Evolutionary conservation across 2,113 vertebrate genomes (phyloP).

Genomic region (Saccopteryx bilineata): DNA sequence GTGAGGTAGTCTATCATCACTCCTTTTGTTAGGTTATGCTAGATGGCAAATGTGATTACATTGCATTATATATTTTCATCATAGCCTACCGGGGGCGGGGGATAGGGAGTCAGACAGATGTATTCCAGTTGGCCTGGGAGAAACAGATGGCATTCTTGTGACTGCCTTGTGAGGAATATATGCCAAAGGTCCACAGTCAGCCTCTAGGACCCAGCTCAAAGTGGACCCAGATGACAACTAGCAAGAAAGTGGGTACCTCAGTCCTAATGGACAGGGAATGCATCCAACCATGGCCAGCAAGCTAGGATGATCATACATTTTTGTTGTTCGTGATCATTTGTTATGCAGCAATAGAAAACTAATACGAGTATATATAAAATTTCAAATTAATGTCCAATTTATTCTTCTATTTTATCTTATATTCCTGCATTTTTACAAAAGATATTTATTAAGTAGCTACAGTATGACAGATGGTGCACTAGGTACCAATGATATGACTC

Average conservation of each 20-base stretch:
- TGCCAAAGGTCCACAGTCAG: neutral
- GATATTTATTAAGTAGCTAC: neutral
- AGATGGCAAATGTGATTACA: neutral
- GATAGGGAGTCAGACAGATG: neutral
- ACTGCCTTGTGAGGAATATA: accelerated
- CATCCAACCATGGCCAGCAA: accelerated
- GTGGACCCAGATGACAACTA: neutral
- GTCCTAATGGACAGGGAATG: neutral
- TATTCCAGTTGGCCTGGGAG: neutral
- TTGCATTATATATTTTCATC: neutral
- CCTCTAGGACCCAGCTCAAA: neutral
- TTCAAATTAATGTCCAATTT: neutral
- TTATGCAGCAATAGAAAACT: neutral
- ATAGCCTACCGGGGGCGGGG: neutral
- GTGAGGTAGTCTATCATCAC: neutral
- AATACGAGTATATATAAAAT: neutral
- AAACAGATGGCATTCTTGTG: neutral
- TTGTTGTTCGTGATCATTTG: neutral
- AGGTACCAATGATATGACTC: no score
- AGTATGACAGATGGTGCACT: neutral
- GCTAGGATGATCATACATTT: neutral
- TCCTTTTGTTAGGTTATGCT: neutral
- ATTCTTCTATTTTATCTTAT: neutral
- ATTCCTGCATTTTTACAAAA: neutral
- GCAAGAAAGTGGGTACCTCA: accelerated